Base-by-base conservation (phyloP, 2,888 invertebrate species). In the Cerastis leucographa region DNA sequence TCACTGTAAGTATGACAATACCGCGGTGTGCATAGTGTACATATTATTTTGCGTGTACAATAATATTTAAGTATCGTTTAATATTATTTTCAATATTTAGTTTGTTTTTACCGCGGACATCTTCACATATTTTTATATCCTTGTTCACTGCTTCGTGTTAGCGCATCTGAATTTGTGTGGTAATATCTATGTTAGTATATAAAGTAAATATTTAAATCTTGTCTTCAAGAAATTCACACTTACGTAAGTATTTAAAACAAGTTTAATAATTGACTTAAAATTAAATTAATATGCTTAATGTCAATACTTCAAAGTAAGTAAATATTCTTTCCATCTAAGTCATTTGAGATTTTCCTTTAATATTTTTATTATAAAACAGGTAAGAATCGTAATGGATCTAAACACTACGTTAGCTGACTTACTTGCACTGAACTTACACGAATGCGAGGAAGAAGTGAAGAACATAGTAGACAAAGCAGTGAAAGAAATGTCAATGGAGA, bases 401-500 rank as follows among this genome's bases (percentile, higher is more conserved):
- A 98, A 98, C 85, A 99, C 99, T 17, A 99, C 99, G 0, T 95
- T 99, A 88, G 98, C 99, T 2, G 99, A 99, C 93, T 97, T 99
- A 40, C 96, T 99, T 83, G 98, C 98, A 9, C 95, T 99, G 68
- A 99, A 99, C 94, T 97, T 99, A 17, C 99, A 99, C 94, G 99
- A 99, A 94, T 99, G 99, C 94, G 99, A 99, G 94, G 99, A 99
- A 93, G 99, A 99, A 94, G 99, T 99, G 0, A 99, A 99, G 91
- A 99, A 99, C 93, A 99, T 99, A 89, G 99, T 99, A 14, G 99
- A 99, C 94, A 99, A 99, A 96, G 99, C 99, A 0, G 99, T 99
- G 0, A 99, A 99, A 95, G 99, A 99, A 97, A 99, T 99, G 99
- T 99, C 99, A 4, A 99, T 99, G 99, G 99, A 99, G 94, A 99